phyloP scores from a whole-genome alignment of 1,140 invertebrate genomes.

The Gonioctena quinquepunctata region DNA sequence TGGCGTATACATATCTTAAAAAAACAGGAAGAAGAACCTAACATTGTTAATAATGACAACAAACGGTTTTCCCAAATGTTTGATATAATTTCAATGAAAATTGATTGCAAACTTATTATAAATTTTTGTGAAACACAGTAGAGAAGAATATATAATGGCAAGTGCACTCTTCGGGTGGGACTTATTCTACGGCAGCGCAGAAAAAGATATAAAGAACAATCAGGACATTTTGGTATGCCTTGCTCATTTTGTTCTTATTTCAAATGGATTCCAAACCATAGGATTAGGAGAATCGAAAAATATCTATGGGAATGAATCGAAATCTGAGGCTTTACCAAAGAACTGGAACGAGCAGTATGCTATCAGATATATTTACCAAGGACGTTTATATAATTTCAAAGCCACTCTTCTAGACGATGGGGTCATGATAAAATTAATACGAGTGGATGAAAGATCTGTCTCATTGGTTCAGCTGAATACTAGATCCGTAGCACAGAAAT shows the following conservation, averaged over 20 bases:
- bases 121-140: too few relatives aligned
- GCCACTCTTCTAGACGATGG: slow-evolving; percentile 57
- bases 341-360: slow-evolving; percentile 72
- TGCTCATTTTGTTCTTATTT: slow-evolving; percentile 72
- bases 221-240: slow-evolving; percentile 72
- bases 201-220: slow-evolving; percentile 66
- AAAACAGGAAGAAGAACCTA: too few relatives aligned
- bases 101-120: too few relatives aligned
- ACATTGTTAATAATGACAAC: too few relatives aligned
- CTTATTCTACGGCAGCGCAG: slow-evolving; percentile 66
- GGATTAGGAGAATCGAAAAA: slow-evolving; percentile 73
- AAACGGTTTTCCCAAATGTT: too few relatives aligned
- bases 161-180: slow-evolving; percentile 73
- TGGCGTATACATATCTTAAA: too few relatives aligned
- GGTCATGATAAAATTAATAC: slow-evolving; percentile 50
- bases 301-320: slow-evolving; percentile 63
- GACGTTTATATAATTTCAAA: slow-evolving; percentile 68
- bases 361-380: slow-evolving; percentile 68
- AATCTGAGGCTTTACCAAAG: slow-evolving; percentile 69
- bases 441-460: slow-evolving; percentile 49
- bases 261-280: slow-evolving; percentile 72
- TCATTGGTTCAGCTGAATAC: slow-evolving; percentile 48
- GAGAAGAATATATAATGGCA: slow-evolving; percentile 37
- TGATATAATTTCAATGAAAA: too few relatives aligned
- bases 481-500: slow-evolving; percentile 37